Conservation (phyloP, 1,140 invertebrate species). For the Thaumatotibia leucotreta region DNA sequence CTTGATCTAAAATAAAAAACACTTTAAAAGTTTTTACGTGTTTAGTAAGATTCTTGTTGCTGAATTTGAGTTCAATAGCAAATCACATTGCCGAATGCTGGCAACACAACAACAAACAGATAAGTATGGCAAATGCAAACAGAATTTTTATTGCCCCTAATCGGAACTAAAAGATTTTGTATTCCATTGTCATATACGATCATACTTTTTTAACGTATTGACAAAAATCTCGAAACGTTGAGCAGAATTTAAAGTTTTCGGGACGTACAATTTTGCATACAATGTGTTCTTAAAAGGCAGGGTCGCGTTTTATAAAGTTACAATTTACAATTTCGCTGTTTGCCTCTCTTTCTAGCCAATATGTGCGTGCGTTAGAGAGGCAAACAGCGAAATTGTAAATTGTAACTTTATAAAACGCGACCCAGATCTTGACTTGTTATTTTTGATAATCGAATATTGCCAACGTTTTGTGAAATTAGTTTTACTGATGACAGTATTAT, state of each 20-base stretch:
- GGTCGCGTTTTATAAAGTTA: too few species aligned
- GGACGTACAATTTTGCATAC: conserved; percentile 32
- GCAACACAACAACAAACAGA: neutral
- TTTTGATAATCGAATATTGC: conserved; percentile 50
- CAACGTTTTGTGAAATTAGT: conserved; percentile 20
- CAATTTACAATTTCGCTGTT: too few species aligned
- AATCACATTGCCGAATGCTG: too few species aligned
- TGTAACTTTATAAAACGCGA: conserved; percentile 23
- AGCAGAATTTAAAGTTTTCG: conserved; percentile 53
- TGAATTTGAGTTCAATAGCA: too few species aligned
- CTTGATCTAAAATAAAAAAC: too few species aligned
- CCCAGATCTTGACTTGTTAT: conserved; percentile 26
- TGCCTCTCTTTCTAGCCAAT: too few species aligned
- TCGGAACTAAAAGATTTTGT: conserved; percentile 38
- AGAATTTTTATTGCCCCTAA: conserved; percentile 47
- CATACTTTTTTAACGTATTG: conserved; percentile 46
- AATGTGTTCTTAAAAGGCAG: too few species aligned
- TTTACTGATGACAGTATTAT: neutral
- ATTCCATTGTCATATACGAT: conserved; percentile 48
- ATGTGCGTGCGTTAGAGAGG: too few species aligned
- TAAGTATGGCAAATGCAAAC: conserved; percentile 17
- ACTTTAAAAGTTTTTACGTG: too few species aligned
- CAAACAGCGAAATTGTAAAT: too few species aligned
- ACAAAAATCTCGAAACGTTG: conserved; percentile 50
- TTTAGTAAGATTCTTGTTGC: too few species aligned